phyloP scores from a whole-genome alignment of 1,140 invertebrate species.

The Saxidomus purpurata region DNA sequence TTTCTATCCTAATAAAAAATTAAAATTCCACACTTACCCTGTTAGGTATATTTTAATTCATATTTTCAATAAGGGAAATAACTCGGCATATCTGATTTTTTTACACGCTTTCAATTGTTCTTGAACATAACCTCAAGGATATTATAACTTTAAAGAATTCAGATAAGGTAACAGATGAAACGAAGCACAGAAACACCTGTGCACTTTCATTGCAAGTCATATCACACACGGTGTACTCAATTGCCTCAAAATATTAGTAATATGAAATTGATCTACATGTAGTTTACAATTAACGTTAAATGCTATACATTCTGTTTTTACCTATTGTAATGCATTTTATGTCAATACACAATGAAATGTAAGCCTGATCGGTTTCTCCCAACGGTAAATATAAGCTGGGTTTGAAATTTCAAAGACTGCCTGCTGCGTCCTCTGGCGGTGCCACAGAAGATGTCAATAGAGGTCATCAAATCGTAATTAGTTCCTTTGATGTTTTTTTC shows the following conservation, averaged over 20 bases:
- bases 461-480: constrained; percentile 48
- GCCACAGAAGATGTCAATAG: constrained; percentile 42
- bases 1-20: too few species aligned
- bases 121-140: too few species aligned
- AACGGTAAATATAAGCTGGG: not conserved
- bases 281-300: not conserved
- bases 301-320: not conserved
- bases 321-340: constrained; percentile 18
- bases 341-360: not conserved
- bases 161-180: not conserved
- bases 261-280: not conserved
- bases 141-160: too few species aligned
- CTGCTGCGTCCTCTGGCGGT: constrained; percentile 1
- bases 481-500: constrained; percentile 44
- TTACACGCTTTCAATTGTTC: too few species aligned
- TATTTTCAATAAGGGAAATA: too few species aligned
- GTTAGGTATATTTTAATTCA: too few species aligned
- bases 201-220: not conserved
- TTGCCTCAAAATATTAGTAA: not conserved
- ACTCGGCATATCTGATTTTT: too few species aligned
- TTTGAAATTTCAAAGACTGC: constrained; percentile 48
- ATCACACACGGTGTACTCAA: not conserved
- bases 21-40: too few species aligned
- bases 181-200: not conserved
- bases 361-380: not conserved